Evolutionary conservation across 2,797 vertebrate species (phyloP).

Genomic region (Clarias fuscus): DNA sequence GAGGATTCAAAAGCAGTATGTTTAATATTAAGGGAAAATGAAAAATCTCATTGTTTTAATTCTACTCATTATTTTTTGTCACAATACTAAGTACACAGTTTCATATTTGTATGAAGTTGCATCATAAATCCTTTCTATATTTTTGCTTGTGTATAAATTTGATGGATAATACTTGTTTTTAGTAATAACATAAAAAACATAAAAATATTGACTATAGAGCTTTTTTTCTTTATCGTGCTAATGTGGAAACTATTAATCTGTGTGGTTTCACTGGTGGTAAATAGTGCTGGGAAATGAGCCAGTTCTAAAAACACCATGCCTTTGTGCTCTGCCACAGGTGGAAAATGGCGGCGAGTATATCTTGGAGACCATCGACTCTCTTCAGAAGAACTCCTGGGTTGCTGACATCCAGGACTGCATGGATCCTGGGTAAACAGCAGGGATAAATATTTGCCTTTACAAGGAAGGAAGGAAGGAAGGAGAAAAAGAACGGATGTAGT

Average conservation of each 20-base stretch:
- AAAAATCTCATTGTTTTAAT: neutral
- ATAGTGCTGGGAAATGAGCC: neutral
- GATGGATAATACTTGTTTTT: neutral
- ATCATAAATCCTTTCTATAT: neutral
- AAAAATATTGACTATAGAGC: neutral
- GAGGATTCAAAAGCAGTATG: no score
- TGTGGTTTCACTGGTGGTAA: conserved; percentile 6
- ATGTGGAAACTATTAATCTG: neutral
- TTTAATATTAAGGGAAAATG: no score
- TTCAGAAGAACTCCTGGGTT: conserved; percentile 99
- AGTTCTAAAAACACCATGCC: conserved; percentile 16
- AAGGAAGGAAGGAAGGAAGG: conserved; percentile 39
- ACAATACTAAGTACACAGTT: no score
- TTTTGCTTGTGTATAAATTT: neutral
- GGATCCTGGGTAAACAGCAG: conserved; percentile 85
- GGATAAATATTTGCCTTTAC: conserved; percentile 69
- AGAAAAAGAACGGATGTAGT: neutral
- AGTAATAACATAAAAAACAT: neutral
- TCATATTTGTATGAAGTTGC: neutral
- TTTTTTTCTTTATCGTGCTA: neutral
- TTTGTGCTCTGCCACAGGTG: conserved; percentile 78
- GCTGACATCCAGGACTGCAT: conserved; percentile 98
- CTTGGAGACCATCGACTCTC: conserved; percentile 95
- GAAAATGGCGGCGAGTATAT: conserved; percentile 96
- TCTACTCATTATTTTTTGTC: neutral